Percentiles rank a stretch among this genome's conserved stretches.
These are phyloP conservation scores for Kryptopterus vitreolus DNA, from an alignment of 2,797 vertebrate species.

Conservation along the genomic window DNA sequence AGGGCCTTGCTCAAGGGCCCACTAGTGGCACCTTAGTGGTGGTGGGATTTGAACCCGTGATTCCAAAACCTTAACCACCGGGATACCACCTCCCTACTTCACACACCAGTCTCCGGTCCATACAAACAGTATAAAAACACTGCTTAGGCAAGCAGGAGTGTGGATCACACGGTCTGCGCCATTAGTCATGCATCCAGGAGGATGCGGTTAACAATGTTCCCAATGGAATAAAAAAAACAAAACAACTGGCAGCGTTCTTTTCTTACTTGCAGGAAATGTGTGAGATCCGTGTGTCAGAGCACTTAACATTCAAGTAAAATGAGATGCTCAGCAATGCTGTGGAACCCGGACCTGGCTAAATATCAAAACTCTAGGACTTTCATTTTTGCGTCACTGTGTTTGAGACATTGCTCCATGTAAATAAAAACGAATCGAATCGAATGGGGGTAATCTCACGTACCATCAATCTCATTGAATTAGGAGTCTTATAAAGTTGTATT, in stretches of 20 bases:
- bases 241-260: neutral
- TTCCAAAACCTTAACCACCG: too few relatives aligned
- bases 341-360: too few relatives aligned
- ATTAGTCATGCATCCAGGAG: neutral
- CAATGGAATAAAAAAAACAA: slow-evolving; percentile 4
- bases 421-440: too few relatives aligned
- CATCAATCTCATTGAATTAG: neutral
- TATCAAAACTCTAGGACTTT: neutral
- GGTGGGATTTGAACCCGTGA: too few relatives aligned
- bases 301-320: neutral
- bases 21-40: too few relatives aligned
- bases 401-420: too few relatives aligned
- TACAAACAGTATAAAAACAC: neutral
- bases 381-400: too few relatives aligned
- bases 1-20: too few relatives aligned
- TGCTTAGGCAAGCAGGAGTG: slow-evolving; percentile 6
- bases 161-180: neutral
- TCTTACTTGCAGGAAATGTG: slow-evolving; percentile 8
- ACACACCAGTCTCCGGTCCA: neutral
- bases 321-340: slow-evolving; percentile 4
- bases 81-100: too few relatives aligned
- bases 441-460: neutral
- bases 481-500: neutral
- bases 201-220: slow-evolving; percentile 15
- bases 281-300: neutral